These are phyloP conservation scores for Pocillopora verrucosa DNA, from an alignment of 64 coral and sea anemone species.

Conservation along the genomic window DNA sequence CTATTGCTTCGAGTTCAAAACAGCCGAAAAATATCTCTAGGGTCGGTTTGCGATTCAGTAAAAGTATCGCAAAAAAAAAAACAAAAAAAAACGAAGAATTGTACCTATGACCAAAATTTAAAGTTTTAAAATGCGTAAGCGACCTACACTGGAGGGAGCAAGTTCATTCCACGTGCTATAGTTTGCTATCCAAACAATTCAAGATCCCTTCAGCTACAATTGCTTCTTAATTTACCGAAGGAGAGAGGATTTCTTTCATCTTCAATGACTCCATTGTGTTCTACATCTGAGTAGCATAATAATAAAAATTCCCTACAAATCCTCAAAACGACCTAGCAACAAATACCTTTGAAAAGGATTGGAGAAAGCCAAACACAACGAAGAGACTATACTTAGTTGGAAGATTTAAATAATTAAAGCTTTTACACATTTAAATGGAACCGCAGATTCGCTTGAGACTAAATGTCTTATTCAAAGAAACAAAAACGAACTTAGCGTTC, in stretches of 20 bases:
- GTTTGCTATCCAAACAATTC: not conserved
- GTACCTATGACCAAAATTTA: not conserved
- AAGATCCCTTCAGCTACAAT: not conserved
- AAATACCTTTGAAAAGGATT: not conserved
- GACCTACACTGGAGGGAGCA: not conserved
- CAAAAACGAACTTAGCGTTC: not conserved
- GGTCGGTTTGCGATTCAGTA: not conserved
- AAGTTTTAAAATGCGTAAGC: not conserved
- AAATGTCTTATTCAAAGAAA: not conserved
- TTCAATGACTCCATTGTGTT: not conserved
- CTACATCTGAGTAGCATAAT: not conserved
- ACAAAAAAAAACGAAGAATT: not conserved
- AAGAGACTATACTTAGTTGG: not conserved
- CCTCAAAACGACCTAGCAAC: conserved; percentile 14
- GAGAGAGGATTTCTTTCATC: conserved; percentile 4
- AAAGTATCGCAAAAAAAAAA: not conserved
- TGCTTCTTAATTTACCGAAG: not conserved
- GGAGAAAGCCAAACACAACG: not conserved
- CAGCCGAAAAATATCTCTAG: not conserved
- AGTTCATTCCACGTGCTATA: not conserved
- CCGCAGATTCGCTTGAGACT: not conserved
- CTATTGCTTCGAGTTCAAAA: not conserved
- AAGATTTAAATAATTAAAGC: conserved; percentile 20
- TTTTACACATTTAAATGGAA: not conserved
- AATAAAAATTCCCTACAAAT: conserved; percentile 24